These are phyloP conservation scores for Caranx melampygus DNA, from an alignment of 2,113 vertebrate species.

Conservation along the genomic window DNA sequence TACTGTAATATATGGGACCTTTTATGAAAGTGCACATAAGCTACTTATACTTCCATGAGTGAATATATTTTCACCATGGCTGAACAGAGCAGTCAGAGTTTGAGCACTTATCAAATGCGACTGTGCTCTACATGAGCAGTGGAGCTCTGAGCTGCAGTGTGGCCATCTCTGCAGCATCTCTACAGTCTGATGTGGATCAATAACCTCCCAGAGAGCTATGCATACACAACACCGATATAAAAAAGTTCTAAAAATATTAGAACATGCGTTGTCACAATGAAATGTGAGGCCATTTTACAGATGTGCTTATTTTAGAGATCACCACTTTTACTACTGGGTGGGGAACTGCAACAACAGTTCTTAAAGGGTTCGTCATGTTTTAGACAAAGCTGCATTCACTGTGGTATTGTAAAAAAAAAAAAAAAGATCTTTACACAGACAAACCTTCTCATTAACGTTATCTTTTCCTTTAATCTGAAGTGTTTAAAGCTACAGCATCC, in stretches of 20 bases:
- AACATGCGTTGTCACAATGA: neutral
- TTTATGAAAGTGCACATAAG: slow-evolving; percentile 40
- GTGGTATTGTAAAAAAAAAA: neutral
- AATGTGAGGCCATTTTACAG: too few relatives aligned
- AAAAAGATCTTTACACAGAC: neutral
- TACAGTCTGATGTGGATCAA: slow-evolving; percentile 39
- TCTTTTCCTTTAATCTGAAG: neutral
- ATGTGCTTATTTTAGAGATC: too few relatives aligned
- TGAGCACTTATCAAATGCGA: slow-evolving; percentile 39
- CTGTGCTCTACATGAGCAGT: slow-evolving; percentile 45
- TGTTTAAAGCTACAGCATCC: neutral
- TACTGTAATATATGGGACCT: too few relatives aligned
- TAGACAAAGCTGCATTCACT: neutral
- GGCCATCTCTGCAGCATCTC: slow-evolving; percentile 37
- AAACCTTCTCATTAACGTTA: neutral
- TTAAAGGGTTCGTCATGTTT: neutral
- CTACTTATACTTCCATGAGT: slow-evolving; percentile 34
- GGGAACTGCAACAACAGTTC: too few relatives aligned
- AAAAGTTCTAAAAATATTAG: neutral
- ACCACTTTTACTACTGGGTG: too few relatives aligned
- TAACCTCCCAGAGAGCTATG: slow-evolving; percentile 4
- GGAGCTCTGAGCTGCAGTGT: slow-evolving; percentile 40
- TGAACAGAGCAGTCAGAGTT: slow-evolving; percentile 47
- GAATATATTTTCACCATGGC: slow-evolving; percentile 48
- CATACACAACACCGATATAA: neutral